Evolutionary conservation across 2,797 vertebrate genomes (phyloP).

Genomic region (Hyperoplus immaculatus): DNA sequence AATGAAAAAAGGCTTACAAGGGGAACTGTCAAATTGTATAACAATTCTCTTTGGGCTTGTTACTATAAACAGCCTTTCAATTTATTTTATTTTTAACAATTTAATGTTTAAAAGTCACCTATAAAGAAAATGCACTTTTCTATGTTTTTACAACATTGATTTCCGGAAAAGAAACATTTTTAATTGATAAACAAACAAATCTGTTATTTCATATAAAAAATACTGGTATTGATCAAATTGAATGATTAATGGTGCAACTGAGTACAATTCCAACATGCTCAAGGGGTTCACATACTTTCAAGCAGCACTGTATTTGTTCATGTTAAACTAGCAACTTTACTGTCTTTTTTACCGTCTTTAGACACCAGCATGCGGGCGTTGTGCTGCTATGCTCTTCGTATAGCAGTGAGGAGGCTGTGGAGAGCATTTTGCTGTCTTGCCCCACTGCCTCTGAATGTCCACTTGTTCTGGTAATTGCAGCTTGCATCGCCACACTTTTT

Average conservation of each 20-base stretch:
- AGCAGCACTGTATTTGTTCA: neutral
- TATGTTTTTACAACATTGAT: too few species aligned
- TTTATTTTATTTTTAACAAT: too few species aligned
- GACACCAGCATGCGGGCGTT: slow-evolving; percentile 35
- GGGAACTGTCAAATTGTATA: neutral
- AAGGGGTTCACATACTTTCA: too few species aligned
- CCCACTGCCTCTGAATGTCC: slow-evolving; percentile 45
- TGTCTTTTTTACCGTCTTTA: neutral
- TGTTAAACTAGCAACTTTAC: neutral
- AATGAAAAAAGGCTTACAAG: neutral
- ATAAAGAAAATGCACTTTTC: too few species aligned
- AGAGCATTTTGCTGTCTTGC: slow-evolving; percentile 47
- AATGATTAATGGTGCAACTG: too few species aligned
- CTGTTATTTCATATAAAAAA: too few species aligned
- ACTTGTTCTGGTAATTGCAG: slow-evolving; percentile 75
- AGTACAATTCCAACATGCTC: too few species aligned
- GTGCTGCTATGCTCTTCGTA: neutral
- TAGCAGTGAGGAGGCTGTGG: slow-evolving; percentile 26
- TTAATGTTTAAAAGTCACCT: too few species aligned
- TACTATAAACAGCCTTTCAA: neutral
- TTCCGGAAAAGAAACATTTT: too few species aligned
- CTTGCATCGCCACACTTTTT: slow-evolving; percentile 68
- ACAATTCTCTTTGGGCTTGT: neutral
- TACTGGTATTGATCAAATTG: too few species aligned
- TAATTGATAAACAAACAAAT: too few species aligned